Evolutionary conservation across 2,113 vertebrate genomes (phyloP).

Genomic region (Chloebia gouldiae): DNA sequence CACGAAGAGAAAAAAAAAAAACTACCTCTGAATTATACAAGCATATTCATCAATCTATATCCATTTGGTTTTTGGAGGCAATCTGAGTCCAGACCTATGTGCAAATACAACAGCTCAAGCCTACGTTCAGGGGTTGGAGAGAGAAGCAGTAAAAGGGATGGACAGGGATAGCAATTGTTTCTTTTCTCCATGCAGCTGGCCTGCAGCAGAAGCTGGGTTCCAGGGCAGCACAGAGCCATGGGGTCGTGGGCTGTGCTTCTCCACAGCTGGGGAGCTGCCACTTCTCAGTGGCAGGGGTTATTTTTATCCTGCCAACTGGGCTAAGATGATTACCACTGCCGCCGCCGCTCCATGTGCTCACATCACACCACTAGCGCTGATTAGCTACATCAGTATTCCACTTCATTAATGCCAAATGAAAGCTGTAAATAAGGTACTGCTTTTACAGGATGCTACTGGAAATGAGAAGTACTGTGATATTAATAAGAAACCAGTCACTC

Average conservation of each 20-base stretch:
- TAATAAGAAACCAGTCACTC: neutral
- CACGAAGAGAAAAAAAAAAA: neutral
- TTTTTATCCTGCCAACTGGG: constrained; percentile 44
- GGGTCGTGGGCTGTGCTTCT: neutral
- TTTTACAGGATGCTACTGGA: constrained; percentile 3
- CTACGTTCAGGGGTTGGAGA: fast-evolving
- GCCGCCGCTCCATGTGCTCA: neutral
- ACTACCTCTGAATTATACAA: neutral
- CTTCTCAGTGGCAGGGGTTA: neutral
- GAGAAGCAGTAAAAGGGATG: neutral
- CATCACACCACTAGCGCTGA: neutral
- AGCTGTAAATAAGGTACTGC: constrained; percentile 43
- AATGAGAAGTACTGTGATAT: neutral
- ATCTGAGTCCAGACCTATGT: neutral
- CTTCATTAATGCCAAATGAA: constrained; percentile 54
- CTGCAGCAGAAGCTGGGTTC: neutral
- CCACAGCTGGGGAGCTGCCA: neutral
- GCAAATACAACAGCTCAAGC: neutral
- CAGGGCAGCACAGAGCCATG: fast-evolving
- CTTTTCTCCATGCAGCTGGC: neutral
- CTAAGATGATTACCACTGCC: constrained; percentile 4
- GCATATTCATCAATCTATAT: neutral
- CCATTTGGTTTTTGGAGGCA: neutral
- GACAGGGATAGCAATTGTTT: neutral
- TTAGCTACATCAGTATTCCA: constrained; percentile 59